Evolutionary conservation across 2,113 vertebrate species (phyloP), one percentile per base, ranked within the genome.

Genomic region (Salvelinus sp.): DNA sequence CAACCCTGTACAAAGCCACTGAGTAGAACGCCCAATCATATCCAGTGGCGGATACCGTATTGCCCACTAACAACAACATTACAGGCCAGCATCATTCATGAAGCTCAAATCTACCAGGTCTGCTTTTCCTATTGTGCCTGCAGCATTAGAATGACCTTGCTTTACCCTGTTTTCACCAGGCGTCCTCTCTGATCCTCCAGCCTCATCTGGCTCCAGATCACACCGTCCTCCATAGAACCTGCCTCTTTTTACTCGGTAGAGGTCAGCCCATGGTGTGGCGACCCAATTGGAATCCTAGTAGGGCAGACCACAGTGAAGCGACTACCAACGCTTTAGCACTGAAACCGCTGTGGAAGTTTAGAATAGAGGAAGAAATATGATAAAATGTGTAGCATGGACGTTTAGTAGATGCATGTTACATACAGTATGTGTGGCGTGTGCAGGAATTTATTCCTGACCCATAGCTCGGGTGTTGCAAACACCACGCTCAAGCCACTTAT

Each of bases 271-370:
- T 16, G 38, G 22, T 23, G 68, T 48, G 25, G 64, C 22, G 71
- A 69, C 72, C 60, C 75, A 72, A 72, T 63, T 4, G 57, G 72
- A 81, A 76, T 75, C 23, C 71, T 69, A 64, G 63, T 64, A 79
- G 54, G 69, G 25, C 30, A n/a, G 6, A 18, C 66, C 66, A 33
- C 14, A n/a, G 18, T 7, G 28, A 67, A 30, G 18, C 38, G 30
- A 22, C 58, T 9, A n/a, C 58, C 58, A 1, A n/a, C 1, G 3
- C 5, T 68, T n/a, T 38, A n/a, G 7, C 28, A 30, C 28, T 28
- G 3, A 20, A 68, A 38, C 30, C 1, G 18, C 12, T 1, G 66
- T 67, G 58, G 20, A n/a, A 4, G 22, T 64, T 64, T 64, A 25
- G 14, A 22, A 64, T 3, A 64, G n/a, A 64, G 62, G 20, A 20